Conservation (phyloP, 2,113 vertebrate species). For the Hassar affinis region DNA sequence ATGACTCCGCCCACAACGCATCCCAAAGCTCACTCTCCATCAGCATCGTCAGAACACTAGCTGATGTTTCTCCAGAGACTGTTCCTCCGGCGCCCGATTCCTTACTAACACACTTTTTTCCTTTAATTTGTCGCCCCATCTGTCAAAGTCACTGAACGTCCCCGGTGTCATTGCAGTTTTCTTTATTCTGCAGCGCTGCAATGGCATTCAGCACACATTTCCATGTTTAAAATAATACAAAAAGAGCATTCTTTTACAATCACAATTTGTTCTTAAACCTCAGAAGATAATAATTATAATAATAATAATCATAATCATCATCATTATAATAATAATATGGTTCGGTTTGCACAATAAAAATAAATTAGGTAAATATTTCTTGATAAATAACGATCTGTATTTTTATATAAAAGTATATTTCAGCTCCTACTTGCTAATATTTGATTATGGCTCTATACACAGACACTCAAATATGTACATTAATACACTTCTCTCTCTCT, state of each 20-base stretch:
- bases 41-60: no score
- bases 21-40: no score
- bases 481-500: neutral
- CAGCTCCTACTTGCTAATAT: conserved; percentile 13
- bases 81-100: no score
- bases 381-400: conserved; percentile 26
- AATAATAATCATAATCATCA: no score
- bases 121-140: no score
- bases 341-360: neutral
- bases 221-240: neutral
- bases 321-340: neutral
- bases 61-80: no score
- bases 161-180: neutral
- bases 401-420: conserved; percentile 22
- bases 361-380: conserved; percentile 28
- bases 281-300: neutral
- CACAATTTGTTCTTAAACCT: conserved; percentile 8
- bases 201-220: neutral
- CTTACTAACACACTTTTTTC: no score
- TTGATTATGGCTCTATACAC: conserved; percentile 29
- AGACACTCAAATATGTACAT: conserved; percentile 22
- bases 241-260: conserved; percentile 1
- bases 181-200: conserved; percentile 21
- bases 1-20: no score
- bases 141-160: no score